A percentile compares a stretch with the other conserved stretches of the same genome.
Conservation (phyloP, 1,140 invertebrate genomes). For the Tetraneura akinire region DNA sequence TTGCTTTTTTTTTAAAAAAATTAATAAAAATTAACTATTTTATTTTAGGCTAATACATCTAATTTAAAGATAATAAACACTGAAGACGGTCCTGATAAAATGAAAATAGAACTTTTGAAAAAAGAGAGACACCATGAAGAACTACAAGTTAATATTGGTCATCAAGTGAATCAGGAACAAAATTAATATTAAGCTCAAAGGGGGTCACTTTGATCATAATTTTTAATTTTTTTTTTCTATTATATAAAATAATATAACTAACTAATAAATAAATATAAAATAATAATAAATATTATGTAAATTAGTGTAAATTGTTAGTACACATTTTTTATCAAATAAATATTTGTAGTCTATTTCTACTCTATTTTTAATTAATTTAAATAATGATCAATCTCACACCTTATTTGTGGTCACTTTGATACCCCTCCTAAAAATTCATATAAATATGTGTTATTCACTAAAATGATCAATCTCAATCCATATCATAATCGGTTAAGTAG, state of each 20-base stretch:
- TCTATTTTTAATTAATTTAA: not conserved
- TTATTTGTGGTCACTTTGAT: not conserved
- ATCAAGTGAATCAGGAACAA: conserved; percentile 32
- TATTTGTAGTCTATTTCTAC: not conserved
- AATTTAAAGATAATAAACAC: conserved; percentile 60
- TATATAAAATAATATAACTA: not conserved
- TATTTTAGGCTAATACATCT: conserved; percentile 60
- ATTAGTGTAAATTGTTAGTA: not conserved
- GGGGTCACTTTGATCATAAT: not conserved
- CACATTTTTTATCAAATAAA: not conserved
- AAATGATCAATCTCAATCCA: not conserved
- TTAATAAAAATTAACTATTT: not conserved
- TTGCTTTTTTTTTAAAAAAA: too few relatives aligned
- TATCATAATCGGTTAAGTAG: not conserved
- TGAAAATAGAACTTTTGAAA: conserved; percentile 60
- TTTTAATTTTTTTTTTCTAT: not conserved
- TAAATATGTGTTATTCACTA: not conserved
- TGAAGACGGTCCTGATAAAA: conserved; percentile 56
- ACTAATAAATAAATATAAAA: not conserved
- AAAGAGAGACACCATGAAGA: conserved; percentile 61
- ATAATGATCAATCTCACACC: not conserved
- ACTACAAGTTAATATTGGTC: conserved; percentile 57
- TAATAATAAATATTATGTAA: too few relatives aligned
- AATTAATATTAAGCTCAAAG: too few relatives aligned
- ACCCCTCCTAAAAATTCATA: not conserved